phyloP scores from a whole-genome alignment of 1,140 invertebrate genomes.

The Lordiphosa mommai region DNA sequence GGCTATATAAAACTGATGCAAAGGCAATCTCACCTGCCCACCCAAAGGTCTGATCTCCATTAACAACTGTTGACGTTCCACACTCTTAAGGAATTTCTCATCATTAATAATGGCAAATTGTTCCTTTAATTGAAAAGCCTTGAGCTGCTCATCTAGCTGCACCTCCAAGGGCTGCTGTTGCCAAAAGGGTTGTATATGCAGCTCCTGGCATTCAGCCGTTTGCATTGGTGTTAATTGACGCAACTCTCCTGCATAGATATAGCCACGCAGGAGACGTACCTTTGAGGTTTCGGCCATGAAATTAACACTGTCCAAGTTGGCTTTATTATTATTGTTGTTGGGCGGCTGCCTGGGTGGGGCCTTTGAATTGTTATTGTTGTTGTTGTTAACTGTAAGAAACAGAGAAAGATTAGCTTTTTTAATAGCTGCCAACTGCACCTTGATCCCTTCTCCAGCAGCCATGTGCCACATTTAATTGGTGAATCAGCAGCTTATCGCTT shows the following conservation, averaged over 20 bases:
- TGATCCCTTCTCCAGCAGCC: slow-evolving; percentile 19
- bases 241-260: slow-evolving; percentile 56
- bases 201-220: slow-evolving; percentile 31
- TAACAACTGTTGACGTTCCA: slow-evolving; percentile 82
- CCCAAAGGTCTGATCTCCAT: slow-evolving; percentile 81
- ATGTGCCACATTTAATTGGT: slow-evolving; percentile 7
- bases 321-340: slow-evolving; percentile 46
- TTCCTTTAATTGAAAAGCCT: slow-evolving; percentile 71
- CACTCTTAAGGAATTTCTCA: slow-evolving; percentile 81
- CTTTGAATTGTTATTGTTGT: slow-evolving; percentile 20
- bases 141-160: slow-evolving; percentile 6
- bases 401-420: slow-evolving; percentile 18
- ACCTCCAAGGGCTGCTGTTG: slow-evolving; percentile 32
- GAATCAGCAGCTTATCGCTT: slow-evolving; percentile 17
- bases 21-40: slow-evolving; percentile 81
- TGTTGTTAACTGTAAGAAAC: slow-evolving; percentile 34
- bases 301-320: slow-evolving; percentile 38
- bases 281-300: slow-evolving; percentile 71
- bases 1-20: slow-evolving; percentile 83
- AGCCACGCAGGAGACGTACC: slow-evolving; percentile 65
- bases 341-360: slow-evolving; percentile 9
- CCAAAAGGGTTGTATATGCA: slow-evolving; percentile 69
- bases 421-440: slow-evolving; percentile 17
- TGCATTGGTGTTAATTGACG: slow-evolving; percentile 33
- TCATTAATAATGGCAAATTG: slow-evolving; percentile 82